phyloP scores from a whole-genome alignment of 1,140 invertebrate species.

The Plutomurus gul region DNA sequence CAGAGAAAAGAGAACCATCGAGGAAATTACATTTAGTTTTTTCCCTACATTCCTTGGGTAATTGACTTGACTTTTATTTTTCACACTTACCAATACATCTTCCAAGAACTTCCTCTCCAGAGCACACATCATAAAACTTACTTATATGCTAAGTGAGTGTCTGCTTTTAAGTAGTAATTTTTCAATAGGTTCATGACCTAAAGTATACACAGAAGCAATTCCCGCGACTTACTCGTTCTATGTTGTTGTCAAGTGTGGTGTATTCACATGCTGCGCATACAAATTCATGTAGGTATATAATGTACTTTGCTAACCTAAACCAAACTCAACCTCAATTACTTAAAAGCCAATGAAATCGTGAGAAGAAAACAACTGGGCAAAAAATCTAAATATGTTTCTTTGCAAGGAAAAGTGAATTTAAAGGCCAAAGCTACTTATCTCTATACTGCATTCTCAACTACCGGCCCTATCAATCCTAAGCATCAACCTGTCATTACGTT shows the following conservation, averaged over 20 bases:
- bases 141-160: too few species aligned
- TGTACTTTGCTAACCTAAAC: constrained; percentile 2
- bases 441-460: too few species aligned
- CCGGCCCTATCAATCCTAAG: too few species aligned
- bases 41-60: too few species aligned
- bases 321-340: constrained; percentile 27
- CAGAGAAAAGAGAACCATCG: too few species aligned
- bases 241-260: too few species aligned
- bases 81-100: too few species aligned
- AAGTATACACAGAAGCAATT: neutral
- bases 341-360: constrained; percentile 27
- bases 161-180: neutral
- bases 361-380: neutral
- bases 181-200: constrained; percentile 23
- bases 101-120: too few species aligned
- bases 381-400: neutral
- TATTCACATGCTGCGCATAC: neutral
- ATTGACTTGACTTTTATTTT: too few species aligned
- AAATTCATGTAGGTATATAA: neutral
- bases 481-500: too few species aligned
- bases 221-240: neutral
- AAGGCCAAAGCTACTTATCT: too few species aligned
- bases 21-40: constrained; percentile 1
- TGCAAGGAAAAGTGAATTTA: neutral
- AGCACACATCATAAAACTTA: too few species aligned